Evolutionary conservation across 2,888 invertebrate species (phyloP), one percentile per base, ranked within the genome.

Genomic region (Cactoblastis cactorum): DNA sequence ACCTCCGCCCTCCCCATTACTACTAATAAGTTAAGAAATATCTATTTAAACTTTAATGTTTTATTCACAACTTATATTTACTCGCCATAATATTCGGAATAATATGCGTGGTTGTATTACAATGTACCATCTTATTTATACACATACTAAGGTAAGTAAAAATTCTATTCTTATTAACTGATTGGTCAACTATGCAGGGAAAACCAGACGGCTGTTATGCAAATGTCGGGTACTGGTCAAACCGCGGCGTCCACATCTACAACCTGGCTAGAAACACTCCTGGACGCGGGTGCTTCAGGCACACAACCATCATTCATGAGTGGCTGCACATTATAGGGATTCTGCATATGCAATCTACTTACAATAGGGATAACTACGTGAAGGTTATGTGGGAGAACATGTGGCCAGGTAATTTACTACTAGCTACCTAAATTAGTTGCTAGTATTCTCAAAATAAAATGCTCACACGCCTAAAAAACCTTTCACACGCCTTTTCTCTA

Each of bases 311-410:
- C 37, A 48, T 48, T n/a, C 47, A 48, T 15, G 47, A 48, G 17
- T 48, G 47, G 35, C 18, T 15, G 11, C 12, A 48, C 28, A 48
- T 48, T 17, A 14, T 48, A 11, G 47, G 47, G 17, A n/a, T 48
- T 11, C 48, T 53, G n/a, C 59, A 60, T 53, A 60, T 60, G 59
- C 59, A 60, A 46, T 55, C 56, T 50, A 58, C 57, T 1, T 52
- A 55, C 45, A 50, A 60, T 49, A 50, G 59, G 11, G 59, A 60
- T 46, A 51, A 58, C 39, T 60, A 90, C 67, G 92, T 95, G 1
- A 87, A 84, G 52, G 93, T 94, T 56, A 81, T 91, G 54, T 92
- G 92, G 90, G 90, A 92, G 28, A 94, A 94, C 63, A 92, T 93
- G 28, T 67, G 83, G 53, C 64, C 72, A 50, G 90, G 92, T 91